These are phyloP conservation scores for Salvelinus sp. DNA, from an alignment of 2,113 vertebrate species.

Conservation along the genomic window DNA sequence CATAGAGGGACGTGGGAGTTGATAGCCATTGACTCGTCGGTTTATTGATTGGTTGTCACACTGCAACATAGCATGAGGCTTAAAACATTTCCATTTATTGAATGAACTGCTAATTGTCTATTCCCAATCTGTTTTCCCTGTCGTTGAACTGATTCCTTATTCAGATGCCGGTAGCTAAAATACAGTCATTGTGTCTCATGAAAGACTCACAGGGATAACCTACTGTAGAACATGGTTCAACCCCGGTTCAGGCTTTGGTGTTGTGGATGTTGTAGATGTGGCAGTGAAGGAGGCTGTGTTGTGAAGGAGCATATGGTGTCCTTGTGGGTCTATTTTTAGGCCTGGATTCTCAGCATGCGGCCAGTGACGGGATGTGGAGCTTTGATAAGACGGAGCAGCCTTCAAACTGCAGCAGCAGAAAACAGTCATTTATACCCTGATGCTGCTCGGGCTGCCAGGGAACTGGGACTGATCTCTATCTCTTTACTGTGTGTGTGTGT, in stretches of 20 bases:
- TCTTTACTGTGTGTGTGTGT: constrained; percentile 16
- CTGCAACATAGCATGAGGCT: constrained; percentile 16
- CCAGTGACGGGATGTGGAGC: constrained; percentile 35
- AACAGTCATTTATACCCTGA: background rate
- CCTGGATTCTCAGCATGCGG: constrained; percentile 53
- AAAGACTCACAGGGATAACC: too few relatives aligned
- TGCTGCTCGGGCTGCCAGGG: background rate
- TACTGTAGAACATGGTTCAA: too few relatives aligned
- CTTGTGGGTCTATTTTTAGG: constrained; percentile 68
- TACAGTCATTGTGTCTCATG: background rate
- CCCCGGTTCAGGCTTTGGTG: background rate
- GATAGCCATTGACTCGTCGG: constrained; percentile 28
- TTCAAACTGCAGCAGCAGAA: background rate
- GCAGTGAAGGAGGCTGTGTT: constrained; percentile 7
- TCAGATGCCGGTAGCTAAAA: constrained; percentile 14
- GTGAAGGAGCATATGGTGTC: constrained; percentile 58
- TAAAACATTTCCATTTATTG: constrained; percentile 15
- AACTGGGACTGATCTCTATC: constrained; percentile 32
- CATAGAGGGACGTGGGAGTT: background rate
- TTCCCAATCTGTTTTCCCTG: constrained; percentile 4
- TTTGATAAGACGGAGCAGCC: background rate
- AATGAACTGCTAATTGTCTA: constrained; percentile 42
- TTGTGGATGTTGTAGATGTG: background rate
- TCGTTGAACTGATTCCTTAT: constrained; percentile 3
- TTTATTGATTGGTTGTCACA: constrained; percentile 34